These are phyloP conservation scores for Nothobranchius kuhntae DNA, from an alignment of 2,113 vertebrate genomes.

Conservation along the genomic window DNA sequence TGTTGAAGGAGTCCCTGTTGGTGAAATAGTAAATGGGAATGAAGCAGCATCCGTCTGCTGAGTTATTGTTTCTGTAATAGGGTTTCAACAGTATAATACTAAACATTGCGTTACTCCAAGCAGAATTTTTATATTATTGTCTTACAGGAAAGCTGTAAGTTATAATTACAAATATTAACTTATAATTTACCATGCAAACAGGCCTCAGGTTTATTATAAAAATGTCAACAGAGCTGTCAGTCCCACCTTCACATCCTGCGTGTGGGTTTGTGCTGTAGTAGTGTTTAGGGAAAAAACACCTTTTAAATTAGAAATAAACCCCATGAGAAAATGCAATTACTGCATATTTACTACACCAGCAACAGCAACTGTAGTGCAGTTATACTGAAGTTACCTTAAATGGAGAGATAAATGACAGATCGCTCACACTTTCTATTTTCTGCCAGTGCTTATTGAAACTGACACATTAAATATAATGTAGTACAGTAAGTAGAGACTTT, in stretches of 20 bases:
- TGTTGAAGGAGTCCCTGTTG: slow-evolving; percentile 28
- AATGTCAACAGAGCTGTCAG: background rate
- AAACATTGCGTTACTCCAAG: background rate
- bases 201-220: background rate
- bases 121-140: too few relatives aligned
- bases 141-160: too few relatives aligned
- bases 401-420: too few relatives aligned
- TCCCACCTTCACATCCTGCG: background rate
- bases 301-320: background rate
- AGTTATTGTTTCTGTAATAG: too few relatives aligned
- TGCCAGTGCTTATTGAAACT: too few relatives aligned
- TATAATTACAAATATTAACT: too few relatives aligned
- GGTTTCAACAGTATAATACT: too few relatives aligned
- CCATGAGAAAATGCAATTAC: background rate
- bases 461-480: too few relatives aligned
- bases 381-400: background rate
- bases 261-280: background rate
- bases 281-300: background rate
- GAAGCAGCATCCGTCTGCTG: slow-evolving; percentile 1
- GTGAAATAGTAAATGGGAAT: slow-evolving; percentile 31
- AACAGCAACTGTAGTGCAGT: background rate
- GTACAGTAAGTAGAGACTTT: background rate
- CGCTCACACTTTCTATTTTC: too few relatives aligned
- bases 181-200: too few relatives aligned
- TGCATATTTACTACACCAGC: background rate